Evolutionary conservation across 2,113 vertebrate species (phyloP).

Genomic region (Odobenus rosmarus): DNA sequence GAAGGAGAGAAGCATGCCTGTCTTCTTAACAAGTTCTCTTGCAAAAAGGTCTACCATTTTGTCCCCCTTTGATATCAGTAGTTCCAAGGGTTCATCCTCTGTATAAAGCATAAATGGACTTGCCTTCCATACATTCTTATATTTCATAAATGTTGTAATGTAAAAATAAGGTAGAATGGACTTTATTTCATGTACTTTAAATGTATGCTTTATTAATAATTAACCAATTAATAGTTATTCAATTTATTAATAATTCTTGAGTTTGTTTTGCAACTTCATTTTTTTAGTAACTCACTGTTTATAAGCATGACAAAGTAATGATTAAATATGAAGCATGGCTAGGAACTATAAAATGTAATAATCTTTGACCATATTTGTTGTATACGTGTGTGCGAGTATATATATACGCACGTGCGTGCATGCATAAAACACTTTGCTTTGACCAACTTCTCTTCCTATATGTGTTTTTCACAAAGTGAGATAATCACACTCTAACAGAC

Average conservation of each 20-base stretch:
- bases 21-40: background rate
- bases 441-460: background rate
- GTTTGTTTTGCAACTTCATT: background rate
- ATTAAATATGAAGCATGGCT: background rate
- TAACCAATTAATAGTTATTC: background rate
- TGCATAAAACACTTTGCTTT: background rate
- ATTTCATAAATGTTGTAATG: background rate
- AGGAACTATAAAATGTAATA: background rate
- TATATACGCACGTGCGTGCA: background rate
- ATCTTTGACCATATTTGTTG: background rate
- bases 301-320: constrained; percentile 43
- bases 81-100: background rate
- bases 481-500: background rate
- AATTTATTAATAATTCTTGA: background rate
- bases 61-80: background rate
- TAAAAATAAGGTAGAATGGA: constrained; percentile 18
- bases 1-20: background rate
- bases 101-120: background rate
- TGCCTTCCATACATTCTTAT: background rate
- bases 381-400: background rate
- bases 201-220: background rate
- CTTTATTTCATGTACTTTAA: constrained; percentile 1
- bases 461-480: background rate
- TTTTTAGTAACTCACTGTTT: background rate
- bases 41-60: background rate